A percentile compares a stretch with the other conserved stretches of the same genome.
Evolutionary conservation across 1,140 invertebrate species (phyloP).

Genomic region (Drosophila nannoptera): DNA sequence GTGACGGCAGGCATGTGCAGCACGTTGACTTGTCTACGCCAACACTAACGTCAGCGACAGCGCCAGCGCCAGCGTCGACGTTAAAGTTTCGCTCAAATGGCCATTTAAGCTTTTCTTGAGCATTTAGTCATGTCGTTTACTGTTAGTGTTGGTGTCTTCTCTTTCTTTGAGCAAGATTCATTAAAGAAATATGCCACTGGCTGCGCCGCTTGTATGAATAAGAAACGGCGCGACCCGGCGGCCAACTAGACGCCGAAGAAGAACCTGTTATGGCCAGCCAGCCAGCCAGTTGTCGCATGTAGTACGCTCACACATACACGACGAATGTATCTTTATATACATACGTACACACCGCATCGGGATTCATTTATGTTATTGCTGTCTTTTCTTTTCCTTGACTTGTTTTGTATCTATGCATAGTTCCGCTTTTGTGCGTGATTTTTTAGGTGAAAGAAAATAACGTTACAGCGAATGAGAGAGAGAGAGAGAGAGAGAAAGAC

Average conservation of each 20-base stretch:
- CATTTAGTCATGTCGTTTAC: constrained; percentile 31
- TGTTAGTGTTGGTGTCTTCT: constrained; percentile 32
- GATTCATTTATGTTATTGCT: constrained; percentile 24
- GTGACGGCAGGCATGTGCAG: constrained; percentile 38
- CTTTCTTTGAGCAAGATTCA: constrained; percentile 53
- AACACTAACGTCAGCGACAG: neutral
- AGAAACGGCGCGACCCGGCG: constrained; percentile 52
- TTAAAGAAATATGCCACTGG: constrained; percentile 72
- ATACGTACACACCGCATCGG: neutral
- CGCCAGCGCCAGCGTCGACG: constrained; percentile 30
- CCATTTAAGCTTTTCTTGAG: constrained; percentile 49
- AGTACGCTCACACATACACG: constrained; percentile 19
- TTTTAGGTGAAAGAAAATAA: constrained; percentile 35
- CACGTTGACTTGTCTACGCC: constrained; percentile 65
- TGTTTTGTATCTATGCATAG: constrained; percentile 33
- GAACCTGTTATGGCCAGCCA: constrained; percentile 50
- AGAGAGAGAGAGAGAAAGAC: neutral
- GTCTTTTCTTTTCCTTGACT: constrained; percentile 21
- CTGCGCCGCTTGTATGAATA: constrained; percentile 29
- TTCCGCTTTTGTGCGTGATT: constrained; percentile 45
- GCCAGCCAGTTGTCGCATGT: constrained; percentile 40
- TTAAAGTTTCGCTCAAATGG: constrained; percentile 23
- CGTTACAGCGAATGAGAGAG: constrained; percentile 25
- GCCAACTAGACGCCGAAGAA: constrained; percentile 57
- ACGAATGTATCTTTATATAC: no score